phyloP scores from a whole-genome alignment of 2,888 invertebrate genomes.

The Drosophila tanythrix region DNA sequence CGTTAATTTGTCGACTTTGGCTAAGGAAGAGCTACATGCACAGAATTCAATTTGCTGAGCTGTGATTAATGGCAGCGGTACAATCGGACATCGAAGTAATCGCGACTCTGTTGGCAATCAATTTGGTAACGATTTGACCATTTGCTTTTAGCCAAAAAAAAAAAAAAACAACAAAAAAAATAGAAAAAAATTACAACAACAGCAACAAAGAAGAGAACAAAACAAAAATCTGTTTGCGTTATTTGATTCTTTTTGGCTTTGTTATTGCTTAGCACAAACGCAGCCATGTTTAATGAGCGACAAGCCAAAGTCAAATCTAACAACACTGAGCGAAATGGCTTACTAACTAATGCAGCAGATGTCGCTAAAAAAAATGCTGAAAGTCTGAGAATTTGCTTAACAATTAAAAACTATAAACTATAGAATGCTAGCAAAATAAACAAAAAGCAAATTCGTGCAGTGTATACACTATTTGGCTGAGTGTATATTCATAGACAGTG shows the following conservation, averaged over 20 bases:
- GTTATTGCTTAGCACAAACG: conserved; percentile 54
- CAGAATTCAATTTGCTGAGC: conserved; percentile 71
- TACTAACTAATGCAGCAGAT: background rate
- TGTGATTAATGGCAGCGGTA: conserved; percentile 59
- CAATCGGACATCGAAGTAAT: conserved; percentile 26
- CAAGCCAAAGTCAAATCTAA: conserved; percentile 20
- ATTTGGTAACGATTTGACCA: conserved; percentile 46
- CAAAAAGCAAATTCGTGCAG: background rate
- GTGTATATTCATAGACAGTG: conserved; percentile 17
- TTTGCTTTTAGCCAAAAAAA: conserved; percentile 19
- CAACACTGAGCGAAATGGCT: conserved; percentile 33
- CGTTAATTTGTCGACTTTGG: conserved; percentile 74
- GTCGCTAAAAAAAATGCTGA: background rate
- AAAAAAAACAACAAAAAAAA: background rate
- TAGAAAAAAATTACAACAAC: background rate
- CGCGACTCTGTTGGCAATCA: conserved; percentile 43
- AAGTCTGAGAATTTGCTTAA: too few species aligned
- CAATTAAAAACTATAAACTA: background rate
- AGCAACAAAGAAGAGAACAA: background rate
- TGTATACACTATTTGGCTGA: conserved; percentile 7
- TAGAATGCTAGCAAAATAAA: background rate
- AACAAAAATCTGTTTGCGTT: conserved; percentile 18
- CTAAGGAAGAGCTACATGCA: conserved; percentile 40
- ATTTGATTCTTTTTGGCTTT: conserved; percentile 33
- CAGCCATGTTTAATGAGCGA: conserved; percentile 62